These are phyloP conservation scores for Lutraria rhynchaena DNA, from an alignment of 1,140 invertebrate species.

Conservation along the genomic window DNA sequence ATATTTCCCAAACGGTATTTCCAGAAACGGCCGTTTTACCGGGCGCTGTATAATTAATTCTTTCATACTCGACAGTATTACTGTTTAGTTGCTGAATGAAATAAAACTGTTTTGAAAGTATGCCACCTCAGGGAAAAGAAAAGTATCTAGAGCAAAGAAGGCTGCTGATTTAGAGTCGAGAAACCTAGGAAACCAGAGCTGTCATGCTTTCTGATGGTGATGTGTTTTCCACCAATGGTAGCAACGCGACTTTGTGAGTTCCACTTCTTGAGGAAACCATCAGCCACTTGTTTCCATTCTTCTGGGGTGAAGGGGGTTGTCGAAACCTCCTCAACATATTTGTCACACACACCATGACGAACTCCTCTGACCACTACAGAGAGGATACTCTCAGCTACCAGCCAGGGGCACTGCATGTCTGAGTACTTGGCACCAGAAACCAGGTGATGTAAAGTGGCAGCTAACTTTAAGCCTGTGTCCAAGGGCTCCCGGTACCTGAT, in stretches of 20 bases:
- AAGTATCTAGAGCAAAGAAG: too few relatives aligned
- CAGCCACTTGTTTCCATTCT: conserved; percentile 46
- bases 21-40: too few relatives aligned
- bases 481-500: conserved; percentile 46
- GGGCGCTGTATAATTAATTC: too few relatives aligned
- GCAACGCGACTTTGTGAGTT: conserved; percentile 81
- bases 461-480: conserved; percentile 49
- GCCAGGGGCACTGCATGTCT: conserved; percentile 50
- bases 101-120: too few relatives aligned
- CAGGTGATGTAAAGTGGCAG: conserved; percentile 47
- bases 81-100: too few relatives aligned
- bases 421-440: conserved; percentile 55
- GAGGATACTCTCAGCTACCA: conserved; percentile 45
- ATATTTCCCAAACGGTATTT: too few relatives aligned
- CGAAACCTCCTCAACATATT: conserved; percentile 27
- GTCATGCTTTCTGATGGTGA: conserved; percentile 76
- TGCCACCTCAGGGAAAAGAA: too few relatives aligned
- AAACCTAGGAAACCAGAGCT: conserved; percentile 75
- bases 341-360: conserved; percentile 35
- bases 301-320: conserved; percentile 31
- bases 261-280: conserved; percentile 78
- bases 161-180: too few relatives aligned
- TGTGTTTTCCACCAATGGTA: conserved; percentile 82
- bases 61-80: too few relatives aligned
- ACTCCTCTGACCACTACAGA: conserved; percentile 48